Evolutionary conservation across 2,113 vertebrate genomes (phyloP), one percentile per base, ranked within the genome.

Genomic region (Willisornis vidua): DNA sequence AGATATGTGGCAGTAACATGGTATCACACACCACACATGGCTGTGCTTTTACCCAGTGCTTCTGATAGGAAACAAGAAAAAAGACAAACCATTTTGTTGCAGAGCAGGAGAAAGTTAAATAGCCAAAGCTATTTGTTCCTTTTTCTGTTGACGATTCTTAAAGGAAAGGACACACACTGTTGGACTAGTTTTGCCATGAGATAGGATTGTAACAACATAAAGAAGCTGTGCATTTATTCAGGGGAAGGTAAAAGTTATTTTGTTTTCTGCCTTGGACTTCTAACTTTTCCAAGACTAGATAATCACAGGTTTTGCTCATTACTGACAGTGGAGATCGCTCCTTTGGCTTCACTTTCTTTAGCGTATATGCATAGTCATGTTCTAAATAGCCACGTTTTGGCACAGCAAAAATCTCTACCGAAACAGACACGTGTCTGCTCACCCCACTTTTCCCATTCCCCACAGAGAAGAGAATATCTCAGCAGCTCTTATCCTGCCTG

Each of bases 381-480:
- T 70, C 48, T 24, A 17, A 62, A 12, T 22, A n/a, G 23, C 23
- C 23, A 37, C 3, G 23, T 37, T 59, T 37, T 59, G 14, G 14
- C n/a, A 17, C 11, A 59, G n/a, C 58, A 24, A 45, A 59, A 51
- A 22, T 7, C 29, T 22, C 20, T 7, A 11, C 22, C 12, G 63
- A 33, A 76, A 20, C 28, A 19, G 39, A 11, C 8, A 23, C 31
- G 14, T 6, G 12, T 2, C 26, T 25, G 16, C 54, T 55, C 45
- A 28, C 2, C 17, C 35, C 3, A 6, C 29, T 43, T 59, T 46
- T 45, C 19, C 33, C 14, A 23, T 31, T 52, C 28, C 43, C 46
- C 31, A 0, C 0, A 1, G 14, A 17, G 16, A 12, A 29, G 31
- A n/a, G 19, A 14, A 6, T 2, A 31, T 10, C 10, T 5, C 24